These are phyloP conservation scores for Drosophila infuscata DNA, from an alignment of 2,888 invertebrate genomes.

Conservation along the genomic window DNA sequence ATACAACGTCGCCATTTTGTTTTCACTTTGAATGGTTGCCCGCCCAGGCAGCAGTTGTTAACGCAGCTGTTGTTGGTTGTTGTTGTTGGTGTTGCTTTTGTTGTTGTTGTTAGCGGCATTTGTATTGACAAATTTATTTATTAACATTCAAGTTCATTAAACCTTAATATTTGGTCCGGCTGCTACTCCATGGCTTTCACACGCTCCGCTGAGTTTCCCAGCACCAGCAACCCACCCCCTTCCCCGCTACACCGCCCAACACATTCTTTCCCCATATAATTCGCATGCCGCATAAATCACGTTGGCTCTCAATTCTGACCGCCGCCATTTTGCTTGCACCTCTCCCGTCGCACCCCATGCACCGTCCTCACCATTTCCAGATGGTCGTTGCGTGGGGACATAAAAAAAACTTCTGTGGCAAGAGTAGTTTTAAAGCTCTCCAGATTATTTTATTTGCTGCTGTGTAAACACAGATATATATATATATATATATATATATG, in stretches of 20 bases:
- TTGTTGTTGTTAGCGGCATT: constrained; percentile 29
- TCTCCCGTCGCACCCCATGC: not conserved
- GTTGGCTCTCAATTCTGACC: constrained; percentile 29
- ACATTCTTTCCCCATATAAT: not conserved
- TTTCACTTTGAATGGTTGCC: constrained; percentile 35
- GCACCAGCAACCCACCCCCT: not conserved
- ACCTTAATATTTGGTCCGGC: constrained; percentile 62
- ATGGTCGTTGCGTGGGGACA: not conserved
- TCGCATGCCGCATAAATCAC: constrained; percentile 65
- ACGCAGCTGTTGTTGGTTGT: constrained; percentile 28
- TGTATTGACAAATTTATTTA: constrained; percentile 78
- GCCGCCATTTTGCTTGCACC: constrained; percentile 55
- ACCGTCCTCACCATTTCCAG: not conserved
- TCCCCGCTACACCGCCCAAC: no score
- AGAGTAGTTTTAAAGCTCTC: constrained; percentile 68
- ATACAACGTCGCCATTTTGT: constrained; percentile 46
- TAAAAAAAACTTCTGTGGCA: not conserved
- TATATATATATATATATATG: no score
- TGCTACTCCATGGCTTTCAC: constrained; percentile 48
- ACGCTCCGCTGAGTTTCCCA: constrained; percentile 49
- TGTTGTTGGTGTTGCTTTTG: constrained; percentile 12
- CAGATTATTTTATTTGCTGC: constrained; percentile 47
- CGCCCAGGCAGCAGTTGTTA: constrained; percentile 34
- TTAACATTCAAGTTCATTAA: constrained; percentile 79
- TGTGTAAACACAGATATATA: constrained; percentile 6